These are phyloP conservation scores for Pongo pygmaeus DNA, from an alignment of 2,113 vertebrate genomes.

Conservation along the genomic window DNA sequence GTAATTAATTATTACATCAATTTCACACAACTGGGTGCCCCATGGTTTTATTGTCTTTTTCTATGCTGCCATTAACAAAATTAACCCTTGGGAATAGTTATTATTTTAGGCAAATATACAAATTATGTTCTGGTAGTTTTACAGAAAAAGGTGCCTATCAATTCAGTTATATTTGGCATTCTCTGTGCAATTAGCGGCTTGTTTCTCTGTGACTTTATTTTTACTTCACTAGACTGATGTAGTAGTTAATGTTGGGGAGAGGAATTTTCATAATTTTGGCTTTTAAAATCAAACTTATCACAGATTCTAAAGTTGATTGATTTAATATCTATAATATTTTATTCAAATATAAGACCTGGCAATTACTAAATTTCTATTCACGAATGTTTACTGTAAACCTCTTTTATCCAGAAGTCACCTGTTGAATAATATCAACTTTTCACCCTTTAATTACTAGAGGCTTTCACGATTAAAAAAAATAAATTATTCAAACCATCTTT, in stretches of 20 bases:
- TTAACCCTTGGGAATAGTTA: not conserved
- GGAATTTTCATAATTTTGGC: conserved; percentile 28
- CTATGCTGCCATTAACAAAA: conserved; percentile 32
- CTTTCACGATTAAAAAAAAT: not conserved
- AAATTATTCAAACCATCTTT: not conserved
- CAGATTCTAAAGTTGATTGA: not conserved
- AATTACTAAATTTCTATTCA: not conserved
- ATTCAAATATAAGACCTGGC: not conserved
- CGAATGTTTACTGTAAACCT: not conserved
- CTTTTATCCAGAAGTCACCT: not conserved
- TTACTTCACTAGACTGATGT: not conserved
- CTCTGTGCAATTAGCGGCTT: conserved; percentile 4
- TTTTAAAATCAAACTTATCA: not conserved
- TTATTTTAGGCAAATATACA: not conserved
- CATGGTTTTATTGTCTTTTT: conserved; percentile 22
- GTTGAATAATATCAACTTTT: not conserved
- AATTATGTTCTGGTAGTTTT: not conserved
- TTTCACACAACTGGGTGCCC: not conserved
- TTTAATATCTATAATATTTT: not conserved
- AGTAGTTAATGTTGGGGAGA: not conserved
- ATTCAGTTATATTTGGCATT: not conserved
- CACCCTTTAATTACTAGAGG: not conserved
- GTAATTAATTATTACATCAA: conserved; percentile 17
- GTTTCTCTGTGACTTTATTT: conserved; percentile 12
- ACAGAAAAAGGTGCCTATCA: not conserved